Evolutionary conservation across 2,888 invertebrate species (phyloP).

Genomic region (Oscheius sp.): DNA sequence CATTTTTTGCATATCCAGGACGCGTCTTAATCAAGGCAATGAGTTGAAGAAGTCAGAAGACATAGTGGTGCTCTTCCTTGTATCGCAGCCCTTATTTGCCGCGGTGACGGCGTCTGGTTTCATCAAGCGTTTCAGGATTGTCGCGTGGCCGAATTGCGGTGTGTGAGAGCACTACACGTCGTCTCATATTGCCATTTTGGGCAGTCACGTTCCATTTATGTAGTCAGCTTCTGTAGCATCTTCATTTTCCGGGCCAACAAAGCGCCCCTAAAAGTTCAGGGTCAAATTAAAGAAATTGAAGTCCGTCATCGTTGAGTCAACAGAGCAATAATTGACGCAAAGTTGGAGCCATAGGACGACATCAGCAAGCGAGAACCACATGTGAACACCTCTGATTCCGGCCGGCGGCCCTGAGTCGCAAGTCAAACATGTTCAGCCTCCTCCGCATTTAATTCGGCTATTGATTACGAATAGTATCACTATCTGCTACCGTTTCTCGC

Average conservation of each 20-base stretch:
- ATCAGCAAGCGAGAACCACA: conserved; percentile 37
- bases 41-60: conserved; percentile 9
- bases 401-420: conserved; percentile 35
- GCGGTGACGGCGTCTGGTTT: conserved; percentile 36
- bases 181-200: conserved; percentile 35
- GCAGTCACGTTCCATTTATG: conserved; percentile 22
- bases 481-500: conserved; percentile 11
- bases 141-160: conserved; percentile 35
- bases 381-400: conserved; percentile 37
- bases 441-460: conserved; percentile 32
- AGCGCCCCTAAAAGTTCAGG: not conserved
- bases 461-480: conserved; percentile 21
- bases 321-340: conserved; percentile 23
- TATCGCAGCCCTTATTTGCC: conserved; percentile 29
- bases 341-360: conserved; percentile 22
- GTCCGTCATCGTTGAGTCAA: conserved; percentile 31
- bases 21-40: no score
- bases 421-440: conserved; percentile 37
- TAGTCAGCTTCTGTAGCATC: conserved; percentile 16
- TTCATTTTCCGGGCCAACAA: conserved; percentile 10
- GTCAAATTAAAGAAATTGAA: conserved; percentile 16
- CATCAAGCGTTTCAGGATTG: conserved; percentile 36
- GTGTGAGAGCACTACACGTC: conserved; percentile 36
- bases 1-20: no score
- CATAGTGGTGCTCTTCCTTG: conserved; percentile 5